phyloP scores from a whole-genome alignment of 1,140 invertebrate genomes.

The Zeugodacus cucurbitae region DNA sequence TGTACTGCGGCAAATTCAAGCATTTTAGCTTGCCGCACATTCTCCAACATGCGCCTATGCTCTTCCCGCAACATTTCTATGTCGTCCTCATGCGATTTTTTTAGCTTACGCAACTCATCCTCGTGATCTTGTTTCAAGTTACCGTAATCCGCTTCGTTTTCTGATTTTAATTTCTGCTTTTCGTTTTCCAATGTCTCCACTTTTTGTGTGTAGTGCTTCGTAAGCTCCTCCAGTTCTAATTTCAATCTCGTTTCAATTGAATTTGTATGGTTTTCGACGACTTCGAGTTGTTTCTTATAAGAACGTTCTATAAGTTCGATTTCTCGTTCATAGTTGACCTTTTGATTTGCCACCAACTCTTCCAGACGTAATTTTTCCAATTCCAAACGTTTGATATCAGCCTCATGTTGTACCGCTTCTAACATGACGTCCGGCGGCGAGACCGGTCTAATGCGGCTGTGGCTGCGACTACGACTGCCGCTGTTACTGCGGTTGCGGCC shows the following conservation, averaged over 20 bases:
- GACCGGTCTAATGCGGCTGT: neutral
- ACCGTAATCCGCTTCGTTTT: slow-evolving; percentile 64
- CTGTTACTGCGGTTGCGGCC: neutral
- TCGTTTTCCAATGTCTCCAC: slow-evolving; percentile 52
- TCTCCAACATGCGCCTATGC: slow-evolving; percentile 63
- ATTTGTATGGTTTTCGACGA: slow-evolving; percentile 65
- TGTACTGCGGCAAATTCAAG: slow-evolving; percentile 62
- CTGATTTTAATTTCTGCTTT: slow-evolving; percentile 58
- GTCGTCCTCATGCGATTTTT: slow-evolving; percentile 62
- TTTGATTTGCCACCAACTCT: slow-evolving; percentile 61
- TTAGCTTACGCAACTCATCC: slow-evolving; percentile 64
- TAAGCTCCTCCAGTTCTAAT: slow-evolving; percentile 59
- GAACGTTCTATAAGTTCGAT: slow-evolving; percentile 68
- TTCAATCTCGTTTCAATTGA: slow-evolving; percentile 66
- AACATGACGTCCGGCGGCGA: slow-evolving; percentile 7
- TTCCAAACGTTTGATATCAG: slow-evolving; percentile 63
- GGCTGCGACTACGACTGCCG: neutral
- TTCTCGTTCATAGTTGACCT: slow-evolving; percentile 66
- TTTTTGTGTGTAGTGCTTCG: slow-evolving; percentile 62
- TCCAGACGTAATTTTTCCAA: slow-evolving; percentile 65
- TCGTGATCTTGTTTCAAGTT: slow-evolving; percentile 60
- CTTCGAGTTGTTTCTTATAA: slow-evolving; percentile 68
- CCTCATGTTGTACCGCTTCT: slow-evolving; percentile 57
- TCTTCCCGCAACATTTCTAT: slow-evolving; percentile 64
- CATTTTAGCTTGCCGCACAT: slow-evolving; percentile 65